These are phyloP conservation scores for Sebastes itinus DNA, from an alignment of 2,797 vertebrate genomes.

Conservation along the genomic window DNA sequence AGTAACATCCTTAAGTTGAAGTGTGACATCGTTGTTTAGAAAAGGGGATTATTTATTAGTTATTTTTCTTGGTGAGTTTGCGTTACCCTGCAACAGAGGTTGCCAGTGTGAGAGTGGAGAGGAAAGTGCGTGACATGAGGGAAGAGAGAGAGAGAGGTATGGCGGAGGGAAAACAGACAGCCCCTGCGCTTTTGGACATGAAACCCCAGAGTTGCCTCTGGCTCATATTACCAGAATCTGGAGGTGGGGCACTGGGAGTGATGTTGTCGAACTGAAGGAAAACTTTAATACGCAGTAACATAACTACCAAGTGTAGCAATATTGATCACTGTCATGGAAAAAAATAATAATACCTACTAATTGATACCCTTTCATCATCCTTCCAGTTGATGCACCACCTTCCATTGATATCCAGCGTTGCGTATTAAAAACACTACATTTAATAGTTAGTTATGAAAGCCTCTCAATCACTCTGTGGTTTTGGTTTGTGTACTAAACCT, in stretches of 20 bases:
- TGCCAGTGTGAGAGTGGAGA: conserved; percentile 37
- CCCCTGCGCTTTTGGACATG: conserved; percentile 80
- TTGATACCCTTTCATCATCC: background rate
- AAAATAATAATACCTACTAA: background rate
- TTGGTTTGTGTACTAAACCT: conserved; percentile 25
- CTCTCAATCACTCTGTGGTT: background rate
- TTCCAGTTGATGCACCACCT: background rate
- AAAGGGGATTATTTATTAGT: conserved; percentile 22
- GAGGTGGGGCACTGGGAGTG: conserved; percentile 74
- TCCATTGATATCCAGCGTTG: background rate
- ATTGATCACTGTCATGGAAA: conserved; percentile 5
- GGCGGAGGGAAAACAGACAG: conserved; percentile 80
- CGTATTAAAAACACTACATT: background rate
- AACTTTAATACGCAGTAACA: conserved; percentile 48
- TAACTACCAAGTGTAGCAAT: conserved; percentile 34
- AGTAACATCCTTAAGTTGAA: background rate
- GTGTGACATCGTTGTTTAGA: conserved; percentile 5
- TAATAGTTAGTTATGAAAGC: background rate
- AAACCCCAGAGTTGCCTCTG: conserved; percentile 79
- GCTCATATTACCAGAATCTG: conserved; percentile 83
- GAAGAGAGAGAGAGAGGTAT: conserved; percentile 58
- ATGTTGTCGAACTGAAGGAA: conserved; percentile 65
- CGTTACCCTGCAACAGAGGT: conserved; percentile 44
- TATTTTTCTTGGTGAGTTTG: conserved; percentile 32
- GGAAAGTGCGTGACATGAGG: conserved; percentile 60